Conservation (phyloP, 2,888 invertebrate genomes). For the Drosophila subquinaria region DNA sequence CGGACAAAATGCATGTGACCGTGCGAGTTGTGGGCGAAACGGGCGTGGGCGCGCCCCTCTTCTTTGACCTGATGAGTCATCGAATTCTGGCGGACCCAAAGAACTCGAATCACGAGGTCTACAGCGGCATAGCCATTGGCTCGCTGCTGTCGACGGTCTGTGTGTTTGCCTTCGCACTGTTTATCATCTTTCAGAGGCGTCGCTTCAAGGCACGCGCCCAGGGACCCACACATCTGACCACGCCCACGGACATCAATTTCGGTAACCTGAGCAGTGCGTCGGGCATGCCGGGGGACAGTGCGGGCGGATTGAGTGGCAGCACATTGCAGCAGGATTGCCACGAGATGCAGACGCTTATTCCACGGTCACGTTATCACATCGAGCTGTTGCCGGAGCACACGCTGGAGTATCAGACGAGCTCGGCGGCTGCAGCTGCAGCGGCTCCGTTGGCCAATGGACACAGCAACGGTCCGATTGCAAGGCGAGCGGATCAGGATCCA, state of each 20-base stretch:
- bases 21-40: conserved; percentile 85
- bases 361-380: conserved; percentile 77
- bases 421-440: conserved; percentile 46
- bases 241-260: conserved; percentile 83
- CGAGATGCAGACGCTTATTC: conserved; percentile 86
- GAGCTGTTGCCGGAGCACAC: conserved; percentile 75
- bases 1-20: conserved; percentile 84
- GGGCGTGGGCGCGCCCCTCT: conserved; percentile 84
- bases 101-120: conserved; percentile 76
- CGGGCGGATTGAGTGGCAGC: conserved; percentile 82
- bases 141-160: conserved; percentile 82
- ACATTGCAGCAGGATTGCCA: conserved; percentile 84
- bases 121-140: conserved; percentile 84
- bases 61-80: conserved; percentile 80
- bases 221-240: conserved; percentile 81
- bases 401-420: conserved; percentile 77
- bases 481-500: conserved; percentile 49
- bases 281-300: conserved; percentile 82
- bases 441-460: conserved; percentile 78
- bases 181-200: conserved; percentile 83
- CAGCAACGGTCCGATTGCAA: conserved; percentile 53
- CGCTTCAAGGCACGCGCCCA: conserved; percentile 83
- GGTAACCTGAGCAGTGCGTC: conserved; percentile 81
- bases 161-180: conserved; percentile 80
- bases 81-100: conserved; percentile 64